Conservation (phyloP, 2,888 invertebrate genomes). For the Darwinula stevensoni region DNA sequence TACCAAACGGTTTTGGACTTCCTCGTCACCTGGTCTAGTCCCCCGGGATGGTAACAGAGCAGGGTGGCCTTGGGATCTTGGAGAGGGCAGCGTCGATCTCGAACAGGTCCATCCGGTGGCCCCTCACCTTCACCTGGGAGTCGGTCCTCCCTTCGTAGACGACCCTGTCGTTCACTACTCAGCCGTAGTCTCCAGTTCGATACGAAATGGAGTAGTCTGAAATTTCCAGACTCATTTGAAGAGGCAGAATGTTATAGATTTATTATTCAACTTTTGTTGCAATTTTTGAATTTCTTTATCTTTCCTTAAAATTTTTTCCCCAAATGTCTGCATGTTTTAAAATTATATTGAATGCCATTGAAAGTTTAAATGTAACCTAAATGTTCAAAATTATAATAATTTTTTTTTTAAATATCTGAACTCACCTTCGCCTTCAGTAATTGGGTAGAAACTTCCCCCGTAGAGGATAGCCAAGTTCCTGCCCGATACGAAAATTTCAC, state of each 20-base stretch:
- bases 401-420: too few relatives aligned
- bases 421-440: conserved; percentile 15
- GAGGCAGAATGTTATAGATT: too few relatives aligned
- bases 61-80: conserved; percentile 49
- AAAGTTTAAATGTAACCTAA: too few relatives aligned
- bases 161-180: conserved; percentile 29
- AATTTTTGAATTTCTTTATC: too few relatives aligned
- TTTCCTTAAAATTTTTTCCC: too few relatives aligned
- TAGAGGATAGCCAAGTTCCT: conserved; percentile 49
- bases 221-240: too few relatives aligned
- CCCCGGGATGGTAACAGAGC: conserved; percentile 45
- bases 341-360: too few relatives aligned
- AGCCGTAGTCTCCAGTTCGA: conserved; percentile 56
- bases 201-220: conserved; percentile 25
- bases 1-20: too few relatives aligned
- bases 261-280: background rate
- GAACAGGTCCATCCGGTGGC: conserved; percentile 51
- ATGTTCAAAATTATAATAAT: too few relatives aligned
- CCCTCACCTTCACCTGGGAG: conserved; percentile 55
- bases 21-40: conserved; percentile 24
- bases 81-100: conserved; percentile 60
- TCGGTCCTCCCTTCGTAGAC: conserved; percentile 47
- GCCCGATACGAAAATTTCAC: conserved; percentile 55
- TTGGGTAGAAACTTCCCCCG: too few relatives aligned
- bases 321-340: too few relatives aligned